A percentile compares a stretch with the other conserved stretches of the same genome.
Conservation (phyloP, 2,113 vertebrate genomes). For the Dascyllus trimaculatus region DNA sequence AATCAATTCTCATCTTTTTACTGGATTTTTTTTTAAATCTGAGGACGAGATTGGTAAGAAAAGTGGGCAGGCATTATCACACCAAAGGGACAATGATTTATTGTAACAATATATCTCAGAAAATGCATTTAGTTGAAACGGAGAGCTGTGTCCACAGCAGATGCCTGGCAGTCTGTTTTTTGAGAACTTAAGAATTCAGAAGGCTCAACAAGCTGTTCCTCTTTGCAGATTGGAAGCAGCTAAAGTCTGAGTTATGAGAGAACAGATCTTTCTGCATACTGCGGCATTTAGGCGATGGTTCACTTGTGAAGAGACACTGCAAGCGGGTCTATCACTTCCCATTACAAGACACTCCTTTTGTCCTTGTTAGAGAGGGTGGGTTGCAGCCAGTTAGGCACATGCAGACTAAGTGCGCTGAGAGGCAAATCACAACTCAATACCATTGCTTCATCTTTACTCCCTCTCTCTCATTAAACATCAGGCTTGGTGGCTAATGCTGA, state of each 20-base stretch:
- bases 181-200: constrained; percentile 53
- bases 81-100: constrained; percentile 44
- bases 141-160: constrained; percentile 61
- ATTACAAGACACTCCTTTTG: constrained; percentile 29
- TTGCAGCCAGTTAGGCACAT: constrained; percentile 10
- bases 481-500: constrained; percentile 30
- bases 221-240: constrained; percentile 33
- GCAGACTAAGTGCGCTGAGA: constrained; percentile 9
- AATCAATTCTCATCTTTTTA: constrained; percentile 18
- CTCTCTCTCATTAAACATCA: constrained; percentile 25
- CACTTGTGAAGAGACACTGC: constrained; percentile 13
- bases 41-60: constrained; percentile 37
- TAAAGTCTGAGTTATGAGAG: constrained; percentile 40
- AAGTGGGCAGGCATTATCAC: constrained; percentile 27
- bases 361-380: constrained; percentile 12
- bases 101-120: constrained; percentile 48
- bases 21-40: background rate
- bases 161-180: constrained; percentile 66
- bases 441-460: constrained; percentile 19
- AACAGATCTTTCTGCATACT: constrained; percentile 45
- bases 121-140: constrained; percentile 48
- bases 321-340: constrained; percentile 30
- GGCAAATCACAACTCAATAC: background rate
- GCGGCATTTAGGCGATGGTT: background rate
- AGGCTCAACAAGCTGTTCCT: constrained; percentile 63